phyloP scores from a whole-genome alignment of 2,113 vertebrate species.

The Tyrannus savana region DNA sequence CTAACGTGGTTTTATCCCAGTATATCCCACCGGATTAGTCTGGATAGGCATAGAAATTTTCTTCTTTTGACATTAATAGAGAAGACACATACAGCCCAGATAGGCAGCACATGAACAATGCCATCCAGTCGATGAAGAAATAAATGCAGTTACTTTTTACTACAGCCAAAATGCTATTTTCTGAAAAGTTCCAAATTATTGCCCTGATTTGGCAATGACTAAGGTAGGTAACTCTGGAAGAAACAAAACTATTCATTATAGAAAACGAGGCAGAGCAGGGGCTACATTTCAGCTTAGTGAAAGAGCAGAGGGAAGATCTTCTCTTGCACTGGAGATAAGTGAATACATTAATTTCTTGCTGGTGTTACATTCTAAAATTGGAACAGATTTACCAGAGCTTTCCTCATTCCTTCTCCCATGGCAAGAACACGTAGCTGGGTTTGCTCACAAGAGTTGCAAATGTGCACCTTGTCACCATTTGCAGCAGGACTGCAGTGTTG shows the following conservation, averaged over 20 bases:
- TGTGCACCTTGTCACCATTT: neutral
- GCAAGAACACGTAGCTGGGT: neutral
- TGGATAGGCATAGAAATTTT: neutral
- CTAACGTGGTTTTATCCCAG: neutral
- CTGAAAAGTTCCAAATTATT: neutral
- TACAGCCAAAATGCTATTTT: neutral
- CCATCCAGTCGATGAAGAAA: neutral
- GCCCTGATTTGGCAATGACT: neutral
- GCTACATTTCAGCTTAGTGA: neutral
- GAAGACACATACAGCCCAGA: neutral
- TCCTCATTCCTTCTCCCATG: neutral
- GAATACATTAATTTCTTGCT: neutral
- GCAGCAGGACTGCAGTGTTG: neutral
- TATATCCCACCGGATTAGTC: neutral
- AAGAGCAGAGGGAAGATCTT: neutral
- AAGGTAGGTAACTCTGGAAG: neutral
- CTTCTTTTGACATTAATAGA: neutral
- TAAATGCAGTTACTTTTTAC: neutral
- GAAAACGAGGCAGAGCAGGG: neutral
- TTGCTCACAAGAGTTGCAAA: neutral
- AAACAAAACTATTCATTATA: neutral
- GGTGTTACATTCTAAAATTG: neutral
- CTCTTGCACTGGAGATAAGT: neutral
- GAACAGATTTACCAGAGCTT: neutral
- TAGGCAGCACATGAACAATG: neutral